Evolutionary conservation across 2,113 vertebrate species (phyloP).

Genomic region (Anolis carolinensis): DNA sequence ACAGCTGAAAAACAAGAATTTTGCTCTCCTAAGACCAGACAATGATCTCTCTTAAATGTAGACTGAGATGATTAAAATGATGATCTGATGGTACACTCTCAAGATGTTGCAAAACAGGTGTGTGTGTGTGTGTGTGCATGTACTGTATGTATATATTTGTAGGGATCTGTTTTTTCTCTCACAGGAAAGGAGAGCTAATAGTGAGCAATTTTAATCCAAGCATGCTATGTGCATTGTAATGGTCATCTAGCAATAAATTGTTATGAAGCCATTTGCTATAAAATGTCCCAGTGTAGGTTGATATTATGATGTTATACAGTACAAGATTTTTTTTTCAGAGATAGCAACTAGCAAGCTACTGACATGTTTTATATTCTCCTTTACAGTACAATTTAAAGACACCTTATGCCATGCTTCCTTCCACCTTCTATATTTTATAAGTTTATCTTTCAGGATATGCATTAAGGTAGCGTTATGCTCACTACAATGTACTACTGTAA

Average conservation of each 20-base stretch:
- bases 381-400: neutral
- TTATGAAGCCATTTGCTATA: neutral
- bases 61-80: too few species aligned
- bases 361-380: too few species aligned
- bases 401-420: neutral
- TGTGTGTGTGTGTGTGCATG: too few species aligned
- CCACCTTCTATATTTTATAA: neutral
- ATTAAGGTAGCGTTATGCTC: too few species aligned
- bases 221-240: constrained; percentile 33
- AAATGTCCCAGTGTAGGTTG: constrained; percentile 11
- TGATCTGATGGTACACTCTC: too few species aligned
- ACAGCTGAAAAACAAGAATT: too few species aligned
- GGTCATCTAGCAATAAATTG: neutral
- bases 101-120: too few species aligned
- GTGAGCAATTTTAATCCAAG: constrained; percentile 10
- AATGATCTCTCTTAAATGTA: too few species aligned
- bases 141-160: neutral
- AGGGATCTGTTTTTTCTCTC: constrained; percentile 35
- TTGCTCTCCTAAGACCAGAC: too few species aligned
- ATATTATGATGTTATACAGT: neutral
- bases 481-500: neutral
- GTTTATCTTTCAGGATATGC: neutral
- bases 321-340: neutral
- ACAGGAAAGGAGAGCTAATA: neutral
- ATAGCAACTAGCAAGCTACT: too few species aligned